phyloP scores from a whole-genome alignment of 2,113 vertebrate genomes.

The Gobius niger region DNA sequence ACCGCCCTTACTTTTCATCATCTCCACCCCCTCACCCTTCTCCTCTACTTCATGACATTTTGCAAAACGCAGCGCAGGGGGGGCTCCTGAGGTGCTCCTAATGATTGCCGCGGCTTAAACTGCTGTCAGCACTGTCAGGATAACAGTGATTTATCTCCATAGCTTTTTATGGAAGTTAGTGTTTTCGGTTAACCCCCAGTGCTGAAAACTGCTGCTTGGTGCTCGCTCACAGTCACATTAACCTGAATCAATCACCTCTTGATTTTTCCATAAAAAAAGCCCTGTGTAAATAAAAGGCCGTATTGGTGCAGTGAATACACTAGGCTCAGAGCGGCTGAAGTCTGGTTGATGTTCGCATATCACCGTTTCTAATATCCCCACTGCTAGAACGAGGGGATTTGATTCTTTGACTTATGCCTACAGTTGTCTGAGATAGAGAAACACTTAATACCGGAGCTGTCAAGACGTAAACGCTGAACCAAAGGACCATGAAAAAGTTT shows the following conservation, averaged over 20 bases:
- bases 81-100: constrained; percentile 84
- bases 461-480: constrained; percentile 36
- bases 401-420: constrained; percentile 51
- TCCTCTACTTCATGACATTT: constrained; percentile 84
- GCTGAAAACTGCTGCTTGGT: constrained; percentile 66
- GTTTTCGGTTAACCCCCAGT: constrained; percentile 83
- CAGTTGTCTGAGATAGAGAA: constrained; percentile 50
- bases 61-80: constrained; percentile 86
- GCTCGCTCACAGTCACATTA: constrained; percentile 77
- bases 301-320: constrained; percentile 59
- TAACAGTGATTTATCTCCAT: constrained; percentile 99
- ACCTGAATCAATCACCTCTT: constrained; percentile 82
- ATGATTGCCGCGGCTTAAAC: constrained; percentile 97
- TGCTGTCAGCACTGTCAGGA: constrained; percentile 92
- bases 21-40: constrained; percentile 60
- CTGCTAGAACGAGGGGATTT: constrained; percentile 54
- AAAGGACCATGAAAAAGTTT: constrained; percentile 32
- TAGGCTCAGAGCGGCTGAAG: constrained; percentile 48
- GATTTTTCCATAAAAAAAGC: constrained; percentile 82
- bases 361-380: constrained; percentile 57
- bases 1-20: constrained; percentile 65
- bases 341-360: constrained; percentile 52
- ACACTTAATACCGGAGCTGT: constrained; percentile 53
- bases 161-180: constrained; percentile 80
- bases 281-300: constrained; percentile 76